phyloP scores from a whole-genome alignment of 1,140 invertebrate species.

The Rhyacophila brunnea region DNA sequence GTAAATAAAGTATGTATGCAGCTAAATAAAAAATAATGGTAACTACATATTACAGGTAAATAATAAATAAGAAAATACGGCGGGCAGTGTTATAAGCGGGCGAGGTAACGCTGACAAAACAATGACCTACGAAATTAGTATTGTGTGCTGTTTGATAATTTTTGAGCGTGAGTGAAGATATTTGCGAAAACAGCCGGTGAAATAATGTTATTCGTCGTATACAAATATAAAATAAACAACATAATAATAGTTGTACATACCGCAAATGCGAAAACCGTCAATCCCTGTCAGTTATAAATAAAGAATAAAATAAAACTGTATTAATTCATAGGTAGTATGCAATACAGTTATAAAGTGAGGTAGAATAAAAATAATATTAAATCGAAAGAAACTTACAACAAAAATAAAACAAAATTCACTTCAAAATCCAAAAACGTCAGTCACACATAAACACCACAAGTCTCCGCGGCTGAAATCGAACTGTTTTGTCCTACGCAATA shows the following conservation, averaged over 20 bases:
- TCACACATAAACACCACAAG: slow-evolving; percentile 6
- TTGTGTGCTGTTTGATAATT: background rate
- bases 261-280: slow-evolving; percentile 34
- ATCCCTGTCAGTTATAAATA: slow-evolving; percentile 19
- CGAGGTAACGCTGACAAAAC: background rate
- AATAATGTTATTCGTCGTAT: too few species aligned
- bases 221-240: background rate
- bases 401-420: slow-evolving; percentile 13
- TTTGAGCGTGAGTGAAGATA: background rate
- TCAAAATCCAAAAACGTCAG: slow-evolving; percentile 3
- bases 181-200: background rate
- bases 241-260: slow-evolving; percentile 19
- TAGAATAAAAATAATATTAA: slow-evolving; percentile 3
- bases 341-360: background rate
- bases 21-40: too few species aligned
- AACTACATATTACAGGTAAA: too few species aligned
- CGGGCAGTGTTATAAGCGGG: too few species aligned
- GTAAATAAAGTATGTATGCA: too few species aligned
- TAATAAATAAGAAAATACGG: too few species aligned
- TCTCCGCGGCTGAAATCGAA: background rate
- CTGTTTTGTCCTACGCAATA: slow-evolving; percentile 10
- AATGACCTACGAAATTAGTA: background rate
- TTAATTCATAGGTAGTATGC: background rate
- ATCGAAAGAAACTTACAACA: slow-evolving; percentile 8
- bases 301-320: background rate